Conservation (phyloP, 2,888 invertebrate genomes). For the Sericinus montela region DNA sequence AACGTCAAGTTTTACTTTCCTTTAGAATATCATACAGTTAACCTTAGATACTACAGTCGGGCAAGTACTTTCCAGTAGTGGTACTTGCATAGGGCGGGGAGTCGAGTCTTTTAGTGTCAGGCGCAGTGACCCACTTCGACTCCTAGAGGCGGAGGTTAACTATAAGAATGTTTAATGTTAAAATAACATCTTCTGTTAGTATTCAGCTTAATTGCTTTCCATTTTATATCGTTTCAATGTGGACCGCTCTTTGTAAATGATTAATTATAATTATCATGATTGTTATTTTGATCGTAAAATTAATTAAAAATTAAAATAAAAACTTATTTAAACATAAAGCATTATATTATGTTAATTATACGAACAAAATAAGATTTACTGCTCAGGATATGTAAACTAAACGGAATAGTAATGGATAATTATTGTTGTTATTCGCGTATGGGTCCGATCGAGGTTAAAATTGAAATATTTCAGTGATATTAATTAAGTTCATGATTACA, state of each 20-base stretch:
- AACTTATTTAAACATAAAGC: too few species aligned
- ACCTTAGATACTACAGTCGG: neutral
- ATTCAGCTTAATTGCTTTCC: constrained; percentile 3
- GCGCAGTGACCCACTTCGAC: constrained; percentile 6
- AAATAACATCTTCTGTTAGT: constrained; percentile 7
- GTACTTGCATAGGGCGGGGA: neutral
- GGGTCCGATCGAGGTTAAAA: too few species aligned
- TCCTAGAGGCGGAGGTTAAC: neutral
- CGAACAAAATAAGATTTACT: too few species aligned
- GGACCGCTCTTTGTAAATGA: neutral
- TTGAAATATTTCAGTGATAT: too few species aligned
- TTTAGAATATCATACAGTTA: neutral
- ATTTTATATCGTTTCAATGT: constrained; percentile 2
- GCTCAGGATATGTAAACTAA: too few species aligned
- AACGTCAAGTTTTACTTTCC: neutral
- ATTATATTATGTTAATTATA: too few species aligned
- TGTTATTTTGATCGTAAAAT: neutral
- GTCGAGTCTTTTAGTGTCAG: neutral
- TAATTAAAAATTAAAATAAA: too few species aligned
- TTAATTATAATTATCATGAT: neutral
- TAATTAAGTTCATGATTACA: too few species aligned
- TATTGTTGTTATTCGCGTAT: too few species aligned
- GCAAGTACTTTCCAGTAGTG: neutral
- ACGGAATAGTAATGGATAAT: too few species aligned
- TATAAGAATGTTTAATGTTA: constrained; percentile 1